phyloP scores from a whole-genome alignment of 2,113 vertebrate genomes.

The Puntigrus tetrazona region DNA sequence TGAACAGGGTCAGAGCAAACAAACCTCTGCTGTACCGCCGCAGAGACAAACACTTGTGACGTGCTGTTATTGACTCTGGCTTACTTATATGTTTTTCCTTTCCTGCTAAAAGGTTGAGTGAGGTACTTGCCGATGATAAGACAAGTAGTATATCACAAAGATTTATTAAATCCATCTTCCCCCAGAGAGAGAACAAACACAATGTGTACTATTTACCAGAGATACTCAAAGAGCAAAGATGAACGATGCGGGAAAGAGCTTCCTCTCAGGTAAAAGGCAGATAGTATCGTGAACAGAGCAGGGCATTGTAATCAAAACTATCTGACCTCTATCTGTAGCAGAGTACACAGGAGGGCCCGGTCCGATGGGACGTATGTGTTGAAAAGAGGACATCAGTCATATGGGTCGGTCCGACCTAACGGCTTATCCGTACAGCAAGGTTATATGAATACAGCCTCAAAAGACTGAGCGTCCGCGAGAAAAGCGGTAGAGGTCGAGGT shows the following conservation, averaged over 20 bases:
- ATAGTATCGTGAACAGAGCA: constrained; percentile 51
- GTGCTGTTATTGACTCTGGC: constrained; percentile 35
- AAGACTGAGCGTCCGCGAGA: constrained; percentile 19
- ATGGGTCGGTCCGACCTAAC: constrained; percentile 31
- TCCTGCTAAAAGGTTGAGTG: constrained; percentile 43
- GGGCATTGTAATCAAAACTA: constrained; percentile 54
- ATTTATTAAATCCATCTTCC: constrained; percentile 56
- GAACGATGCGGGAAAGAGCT: constrained; percentile 49
- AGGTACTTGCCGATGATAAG: constrained; percentile 50
- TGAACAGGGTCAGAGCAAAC: background rate
- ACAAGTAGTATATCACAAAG: constrained; percentile 53
- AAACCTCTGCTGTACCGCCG: background rate
- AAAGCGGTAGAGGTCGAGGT: constrained; percentile 35
- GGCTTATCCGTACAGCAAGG: constrained; percentile 39
- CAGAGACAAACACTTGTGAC: constrained; percentile 32
- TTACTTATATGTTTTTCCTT: constrained; percentile 35
- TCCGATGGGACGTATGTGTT: constrained; percentile 32
- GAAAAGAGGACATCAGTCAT: constrained; percentile 55
- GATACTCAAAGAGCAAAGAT: constrained; percentile 53
- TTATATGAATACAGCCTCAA: constrained; percentile 36
- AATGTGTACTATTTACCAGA: constrained; percentile 38
- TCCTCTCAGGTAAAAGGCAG: constrained; percentile 49
- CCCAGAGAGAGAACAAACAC: constrained; percentile 45
- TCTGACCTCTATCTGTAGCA: constrained; percentile 50
- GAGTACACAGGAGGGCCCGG: constrained; percentile 31